Percentiles rank a stretch among this genome's conserved stretches.
Evolutionary conservation across 2,797 vertebrate species (phyloP).

Genomic region (Platalea minor): DNA sequence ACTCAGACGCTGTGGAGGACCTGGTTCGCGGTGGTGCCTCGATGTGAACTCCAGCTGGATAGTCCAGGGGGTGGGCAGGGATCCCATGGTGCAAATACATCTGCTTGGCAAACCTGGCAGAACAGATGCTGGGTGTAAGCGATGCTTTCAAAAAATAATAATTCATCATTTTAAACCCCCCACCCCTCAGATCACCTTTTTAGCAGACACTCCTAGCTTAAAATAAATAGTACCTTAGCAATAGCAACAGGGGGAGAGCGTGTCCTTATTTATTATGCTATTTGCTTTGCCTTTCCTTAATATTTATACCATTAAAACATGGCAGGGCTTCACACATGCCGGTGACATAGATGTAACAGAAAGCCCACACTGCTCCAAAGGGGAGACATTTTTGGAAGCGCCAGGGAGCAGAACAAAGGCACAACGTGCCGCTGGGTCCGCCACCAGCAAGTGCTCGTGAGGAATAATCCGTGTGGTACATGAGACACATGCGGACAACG

Average conservation of each 20-base stretch:
- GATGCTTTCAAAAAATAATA: background rate
- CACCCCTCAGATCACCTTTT: background rate
- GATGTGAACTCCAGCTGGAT: background rate
- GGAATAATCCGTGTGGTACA: background rate
- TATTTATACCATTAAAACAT: background rate
- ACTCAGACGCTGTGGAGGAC: background rate
- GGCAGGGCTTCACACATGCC: background rate
- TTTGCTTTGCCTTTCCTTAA: background rate
- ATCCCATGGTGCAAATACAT: background rate
- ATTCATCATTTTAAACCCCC: background rate
- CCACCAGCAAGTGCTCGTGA: background rate
- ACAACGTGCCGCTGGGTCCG: rapidly evolving
- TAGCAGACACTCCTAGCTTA: background rate
- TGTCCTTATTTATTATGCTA: background rate
- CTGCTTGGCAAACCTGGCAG: background rate
- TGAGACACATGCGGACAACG: rapidly evolving
- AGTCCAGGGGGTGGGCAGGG: background rate
- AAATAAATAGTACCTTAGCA: background rate
- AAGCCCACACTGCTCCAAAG: background rate
- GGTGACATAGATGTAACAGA: background rate
- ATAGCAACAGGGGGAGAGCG: background rate
- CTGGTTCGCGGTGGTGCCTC: background rate
- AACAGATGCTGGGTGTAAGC: background rate
- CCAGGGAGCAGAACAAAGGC: constrained; percentile 18
- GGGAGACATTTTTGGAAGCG: background rate